These are phyloP conservation scores for Diarsia brunnea DNA, from an alignment of 2,888 invertebrate species.

Conservation along the genomic window DNA sequence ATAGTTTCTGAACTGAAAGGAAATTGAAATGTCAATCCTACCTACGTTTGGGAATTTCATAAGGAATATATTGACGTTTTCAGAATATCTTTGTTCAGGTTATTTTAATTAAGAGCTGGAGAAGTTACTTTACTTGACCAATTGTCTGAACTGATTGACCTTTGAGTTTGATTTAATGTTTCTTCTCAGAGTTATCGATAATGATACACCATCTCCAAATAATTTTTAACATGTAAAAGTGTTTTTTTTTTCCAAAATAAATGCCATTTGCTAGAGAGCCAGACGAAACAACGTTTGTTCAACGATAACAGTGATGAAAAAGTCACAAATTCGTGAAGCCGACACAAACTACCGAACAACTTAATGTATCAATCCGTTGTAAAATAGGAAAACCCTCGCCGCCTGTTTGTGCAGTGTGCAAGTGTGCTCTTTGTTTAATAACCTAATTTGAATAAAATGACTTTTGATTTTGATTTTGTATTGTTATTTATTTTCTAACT, in stretches of 20 bases:
- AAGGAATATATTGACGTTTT: not conserved
- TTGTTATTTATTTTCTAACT: not conserved
- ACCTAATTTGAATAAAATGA: no score
- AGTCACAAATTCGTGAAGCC: no score
- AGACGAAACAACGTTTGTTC: no score
- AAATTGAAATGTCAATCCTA: conserved; percentile 21
- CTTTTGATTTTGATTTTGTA: no score
- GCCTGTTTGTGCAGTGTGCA: no score
- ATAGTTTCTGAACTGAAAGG: conserved; percentile 8
- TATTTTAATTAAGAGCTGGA: not conserved
- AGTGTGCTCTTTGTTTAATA: no score
- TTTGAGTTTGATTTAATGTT: not conserved
- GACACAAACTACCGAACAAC: no score
- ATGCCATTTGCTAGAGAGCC: not conserved
- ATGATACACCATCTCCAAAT: not conserved
- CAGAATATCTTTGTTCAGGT: not conserved
- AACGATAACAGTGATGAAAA: no score
- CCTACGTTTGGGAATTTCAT: not conserved
- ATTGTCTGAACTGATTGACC: not conserved
- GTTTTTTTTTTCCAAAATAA: not conserved
- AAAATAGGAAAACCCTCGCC: no score
- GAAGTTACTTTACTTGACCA: not conserved
- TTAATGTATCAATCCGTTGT: no score
- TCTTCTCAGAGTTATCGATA: not conserved
- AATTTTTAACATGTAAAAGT: not conserved